phyloP scores from a whole-genome alignment of 2,888 invertebrate genomes.

The Ferrisia virgata region DNA sequence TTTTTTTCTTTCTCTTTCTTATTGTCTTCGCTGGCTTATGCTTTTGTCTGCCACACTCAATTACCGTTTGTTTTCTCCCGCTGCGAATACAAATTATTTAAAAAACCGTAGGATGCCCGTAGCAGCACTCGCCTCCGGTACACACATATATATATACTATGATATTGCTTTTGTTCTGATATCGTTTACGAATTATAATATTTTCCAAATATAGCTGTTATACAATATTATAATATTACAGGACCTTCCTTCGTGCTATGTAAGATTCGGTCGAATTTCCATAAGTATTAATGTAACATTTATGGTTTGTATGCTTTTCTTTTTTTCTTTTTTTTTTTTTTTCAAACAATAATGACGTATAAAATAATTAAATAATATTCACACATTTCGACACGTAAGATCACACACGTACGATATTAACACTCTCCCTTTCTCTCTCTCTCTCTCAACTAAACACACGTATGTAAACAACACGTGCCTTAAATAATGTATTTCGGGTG shows the following conservation, averaged over 20 bases:
- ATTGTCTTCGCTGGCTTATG: background rate
- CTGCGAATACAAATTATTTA: slow-evolving; percentile 26
- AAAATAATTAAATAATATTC: no score
- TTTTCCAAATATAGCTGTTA: slow-evolving; percentile 7
- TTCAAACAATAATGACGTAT: no score
- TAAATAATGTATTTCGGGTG: background rate
- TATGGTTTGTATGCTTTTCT: no score
- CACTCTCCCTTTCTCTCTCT: no score
- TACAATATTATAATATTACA: background rate
- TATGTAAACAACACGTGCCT: background rate
- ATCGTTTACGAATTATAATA: slow-evolving; percentile 17
- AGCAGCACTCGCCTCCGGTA: slow-evolving; percentile 11
- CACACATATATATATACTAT: no score
- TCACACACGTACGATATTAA: no score
- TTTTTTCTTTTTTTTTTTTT: no score
- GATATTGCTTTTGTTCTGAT: slow-evolving; percentile 16
- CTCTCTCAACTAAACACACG: no score
- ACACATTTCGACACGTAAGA: no score
- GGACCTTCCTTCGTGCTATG: no score
- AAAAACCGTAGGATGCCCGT: slow-evolving; percentile 18
- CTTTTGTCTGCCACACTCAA: slow-evolving; percentile 27
- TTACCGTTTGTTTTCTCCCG: slow-evolving; percentile 31
- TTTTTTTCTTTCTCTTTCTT: background rate
- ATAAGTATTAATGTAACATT: no score
- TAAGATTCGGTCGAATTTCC: no score